A percentile compares a stretch with the other conserved stretches of the same genome.
These are phyloP conservation scores for Procambarus clarkii DNA, from an alignment of 1,140 invertebrate genomes.

Conservation along the genomic window DNA sequence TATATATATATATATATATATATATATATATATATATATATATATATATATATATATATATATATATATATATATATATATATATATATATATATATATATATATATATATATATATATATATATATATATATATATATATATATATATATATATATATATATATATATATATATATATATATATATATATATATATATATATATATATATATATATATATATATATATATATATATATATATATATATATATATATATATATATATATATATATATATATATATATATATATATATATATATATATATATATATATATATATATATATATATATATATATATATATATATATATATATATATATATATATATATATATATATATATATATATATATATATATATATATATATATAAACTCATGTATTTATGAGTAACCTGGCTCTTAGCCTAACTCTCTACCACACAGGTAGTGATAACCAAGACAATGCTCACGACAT, in stretches of 20 bases:
- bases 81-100: constrained; percentile 11
- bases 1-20: constrained; percentile 36
- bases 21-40: constrained; percentile 32
- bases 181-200: constrained; percentile 42
- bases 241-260: constrained; percentile 51
- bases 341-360: constrained; percentile 37
- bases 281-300: constrained; percentile 51
- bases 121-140: constrained; percentile 49
- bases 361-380: constrained; percentile 44
- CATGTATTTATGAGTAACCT: too few species aligned
- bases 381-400: constrained; percentile 38
- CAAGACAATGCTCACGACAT: too few species aligned
- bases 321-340: constrained; percentile 34
- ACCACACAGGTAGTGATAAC: too few species aligned
- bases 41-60: constrained; percentile 38
- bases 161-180: constrained; percentile 53
- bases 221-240: constrained; percentile 32
- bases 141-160: constrained; percentile 51
- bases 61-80: constrained; percentile 48
- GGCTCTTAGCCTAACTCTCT: too few species aligned
- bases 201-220: constrained; percentile 33
- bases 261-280: constrained; percentile 51
- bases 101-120: constrained; percentile 22
- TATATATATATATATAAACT: not conserved
- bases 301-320: constrained; percentile 42